Percentiles rank a stretch among this genome's conserved stretches.
These are phyloP conservation scores for Chrysomallon squamiferum DNA, from an alignment of 1,140 invertebrate genomes.

Conservation along the genomic window DNA sequence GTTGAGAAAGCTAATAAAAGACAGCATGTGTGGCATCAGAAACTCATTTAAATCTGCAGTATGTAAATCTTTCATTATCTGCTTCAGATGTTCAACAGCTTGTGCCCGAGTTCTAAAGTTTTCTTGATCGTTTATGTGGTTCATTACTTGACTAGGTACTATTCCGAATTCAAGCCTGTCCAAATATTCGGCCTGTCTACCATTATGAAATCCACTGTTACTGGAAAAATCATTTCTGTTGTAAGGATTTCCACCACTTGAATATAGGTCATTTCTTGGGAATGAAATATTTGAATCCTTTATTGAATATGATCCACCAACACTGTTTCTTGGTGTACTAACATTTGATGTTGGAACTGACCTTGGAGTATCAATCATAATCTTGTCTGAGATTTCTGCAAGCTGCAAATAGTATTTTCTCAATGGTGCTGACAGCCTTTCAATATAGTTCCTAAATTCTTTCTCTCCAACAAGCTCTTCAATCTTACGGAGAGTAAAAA, in stretches of 20 bases:
- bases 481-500: constrained; percentile 57
- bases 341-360: not conserved
- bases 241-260: not conserved
- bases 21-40: constrained; percentile 70
- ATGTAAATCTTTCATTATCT: constrained; percentile 44
- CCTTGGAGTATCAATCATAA: not conserved
- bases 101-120: constrained; percentile 57
- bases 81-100: constrained; percentile 60
- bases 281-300: not conserved
- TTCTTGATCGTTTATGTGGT: constrained; percentile 59
- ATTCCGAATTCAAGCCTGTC: constrained; percentile 58
- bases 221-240: not conserved
- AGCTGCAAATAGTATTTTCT: constrained; percentile 53
- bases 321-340: constrained; percentile 8
- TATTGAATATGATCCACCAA: constrained; percentile 2
- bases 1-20: constrained; percentile 71
- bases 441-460: constrained; percentile 54
- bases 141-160: constrained; percentile 60
- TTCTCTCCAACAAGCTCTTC: constrained; percentile 51
- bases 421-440: constrained; percentile 50
- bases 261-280: not conserved
- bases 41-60: constrained; percentile 40
- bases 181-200: constrained; percentile 35
- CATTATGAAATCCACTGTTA: not conserved
- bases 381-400: constrained; percentile 30